These are phyloP conservation scores for Pteromalus puparum DNA, from an alignment of 1,140 invertebrate species.

Conservation along the genomic window DNA sequence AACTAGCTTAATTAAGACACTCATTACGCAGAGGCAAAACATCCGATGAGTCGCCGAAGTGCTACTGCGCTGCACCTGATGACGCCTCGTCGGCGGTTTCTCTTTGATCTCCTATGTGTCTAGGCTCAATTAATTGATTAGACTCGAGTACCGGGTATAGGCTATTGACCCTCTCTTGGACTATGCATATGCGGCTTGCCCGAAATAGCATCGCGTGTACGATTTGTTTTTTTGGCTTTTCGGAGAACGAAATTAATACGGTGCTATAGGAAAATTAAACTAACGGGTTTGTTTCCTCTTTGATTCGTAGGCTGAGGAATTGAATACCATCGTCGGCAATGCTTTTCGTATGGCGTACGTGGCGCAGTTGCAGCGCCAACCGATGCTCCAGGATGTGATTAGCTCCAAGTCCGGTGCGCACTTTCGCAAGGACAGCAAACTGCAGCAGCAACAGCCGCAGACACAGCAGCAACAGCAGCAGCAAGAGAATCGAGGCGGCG, in stretches of 20 bases:
- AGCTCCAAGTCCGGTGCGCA: slow-evolving; percentile 71
- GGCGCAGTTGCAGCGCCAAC: slow-evolving; percentile 85
- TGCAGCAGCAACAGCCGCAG: slow-evolving; percentile 50
- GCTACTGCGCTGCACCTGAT: neutral
- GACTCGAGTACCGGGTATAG: neutral
- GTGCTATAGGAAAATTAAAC: too few species aligned
- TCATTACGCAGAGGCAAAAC: slow-evolving; percentile 19
- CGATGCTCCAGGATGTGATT: slow-evolving; percentile 76
- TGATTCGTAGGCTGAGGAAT: slow-evolving; percentile 85
- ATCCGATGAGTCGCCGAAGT: slow-evolving; percentile 13
- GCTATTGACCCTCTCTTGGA: neutral
- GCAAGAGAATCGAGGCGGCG: slow-evolving; percentile 56
- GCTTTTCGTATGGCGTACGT: slow-evolving; percentile 94
- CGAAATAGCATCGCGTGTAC: too few species aligned
- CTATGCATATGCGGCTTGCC: too few species aligned
- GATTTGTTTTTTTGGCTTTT: too few species aligned
- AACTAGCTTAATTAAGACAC: slow-evolving; percentile 33
- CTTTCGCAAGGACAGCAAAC: slow-evolving; percentile 68
- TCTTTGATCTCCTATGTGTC: neutral
- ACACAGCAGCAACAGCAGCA: neutral
- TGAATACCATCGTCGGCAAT: slow-evolving; percentile 92
- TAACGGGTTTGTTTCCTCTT: too few species aligned
- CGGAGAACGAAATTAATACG: too few species aligned
- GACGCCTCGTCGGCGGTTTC: neutral
- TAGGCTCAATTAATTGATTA: slow-evolving; percentile 14